Evolutionary conservation across 2,888 invertebrate genomes (phyloP), one percentile per base, ranked within the genome.

Genomic region (Hyles lineata): DNA sequence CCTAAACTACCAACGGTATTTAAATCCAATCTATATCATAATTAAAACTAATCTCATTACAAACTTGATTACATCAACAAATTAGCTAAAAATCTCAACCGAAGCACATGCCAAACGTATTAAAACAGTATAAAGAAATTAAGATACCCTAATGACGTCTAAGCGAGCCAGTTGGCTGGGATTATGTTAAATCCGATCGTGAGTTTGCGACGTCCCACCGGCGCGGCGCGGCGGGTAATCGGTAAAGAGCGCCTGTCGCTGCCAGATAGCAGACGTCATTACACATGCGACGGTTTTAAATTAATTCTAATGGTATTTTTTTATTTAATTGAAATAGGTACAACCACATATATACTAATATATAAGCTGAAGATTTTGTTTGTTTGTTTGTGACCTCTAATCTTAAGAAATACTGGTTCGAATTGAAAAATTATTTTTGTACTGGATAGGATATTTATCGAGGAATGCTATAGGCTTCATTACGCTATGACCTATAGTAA

Each of bases 51-150:
- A 8, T 29, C 25, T 17, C 17, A 61, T 43, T 11, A 1, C 11
- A 43, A 11, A 5, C 32, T 62, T 17, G 23, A 50, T 43, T 50
- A 17, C n/a, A 15, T 43, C 67, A 50, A 67, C 67, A 67, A 67
- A 50, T 67, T 23, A 43, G 35, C 50, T 17, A 67, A 67, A 67
- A 67, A 67, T 21, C 61, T 19, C 67, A 15, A 67, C 15, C 50
- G 17, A 43, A 67, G 67, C 50, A 50, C 67, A 50, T 23, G 67
- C 67, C 43, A 63, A 67, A 50, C 8, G 35, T 35, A 62, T 62
- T 62, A 62, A 62, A 62, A 32, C 32, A 0, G 61, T 63, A 63
- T 63, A 50, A 67, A 67, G 67, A 67, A 67, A 67, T 67, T 67
- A 67, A 67, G 67, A 67, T 67, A 50, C 50, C 23, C 23, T 50